Percentiles rank a stretch among this genome's conserved stretches.
Conservation (phyloP, 2,797 vertebrate species). For the Antennarius maculatus region DNA sequence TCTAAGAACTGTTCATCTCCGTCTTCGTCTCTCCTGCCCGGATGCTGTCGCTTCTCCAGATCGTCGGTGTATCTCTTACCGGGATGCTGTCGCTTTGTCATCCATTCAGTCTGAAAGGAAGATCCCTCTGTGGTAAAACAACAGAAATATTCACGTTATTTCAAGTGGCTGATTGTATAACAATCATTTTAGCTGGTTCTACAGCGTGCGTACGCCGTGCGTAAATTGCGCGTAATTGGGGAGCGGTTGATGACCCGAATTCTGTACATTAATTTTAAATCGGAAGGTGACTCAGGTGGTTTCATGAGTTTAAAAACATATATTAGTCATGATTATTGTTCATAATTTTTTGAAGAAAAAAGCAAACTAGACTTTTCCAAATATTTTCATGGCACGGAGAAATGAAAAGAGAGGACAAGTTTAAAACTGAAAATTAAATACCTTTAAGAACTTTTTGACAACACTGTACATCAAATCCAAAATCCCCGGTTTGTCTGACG, state of each 20-base stretch:
- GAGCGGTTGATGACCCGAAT: background rate
- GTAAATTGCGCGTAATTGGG: slow-evolving; percentile 49
- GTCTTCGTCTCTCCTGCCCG: slow-evolving; percentile 83
- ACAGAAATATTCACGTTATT: slow-evolving; percentile 5
- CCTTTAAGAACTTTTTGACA: background rate
- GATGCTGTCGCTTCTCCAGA: slow-evolving; percentile 81
- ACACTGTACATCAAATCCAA: background rate
- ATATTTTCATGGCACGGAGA: accelerated
- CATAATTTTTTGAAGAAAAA: no score
- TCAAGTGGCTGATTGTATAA: background rate
- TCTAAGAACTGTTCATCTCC: slow-evolving; percentile 69
- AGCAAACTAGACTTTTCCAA: no score
- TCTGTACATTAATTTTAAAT: no score
- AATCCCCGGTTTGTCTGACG: accelerated
- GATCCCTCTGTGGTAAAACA: slow-evolving; percentile 69
- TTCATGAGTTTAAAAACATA: background rate
- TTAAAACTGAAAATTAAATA: background rate
- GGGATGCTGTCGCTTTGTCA: slow-evolving; percentile 79
- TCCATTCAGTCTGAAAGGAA: slow-evolving; percentile 73
- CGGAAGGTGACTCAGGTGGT: accelerated
- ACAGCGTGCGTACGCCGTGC: slow-evolving; percentile 5
- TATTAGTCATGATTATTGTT: no score
- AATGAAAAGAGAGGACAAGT: background rate
- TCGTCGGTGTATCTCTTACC: no score
- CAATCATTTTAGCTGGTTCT: background rate